Evolutionary conservation across 2,113 vertebrate genomes (phyloP).

Genomic region (Verasper variegatus): DNA sequence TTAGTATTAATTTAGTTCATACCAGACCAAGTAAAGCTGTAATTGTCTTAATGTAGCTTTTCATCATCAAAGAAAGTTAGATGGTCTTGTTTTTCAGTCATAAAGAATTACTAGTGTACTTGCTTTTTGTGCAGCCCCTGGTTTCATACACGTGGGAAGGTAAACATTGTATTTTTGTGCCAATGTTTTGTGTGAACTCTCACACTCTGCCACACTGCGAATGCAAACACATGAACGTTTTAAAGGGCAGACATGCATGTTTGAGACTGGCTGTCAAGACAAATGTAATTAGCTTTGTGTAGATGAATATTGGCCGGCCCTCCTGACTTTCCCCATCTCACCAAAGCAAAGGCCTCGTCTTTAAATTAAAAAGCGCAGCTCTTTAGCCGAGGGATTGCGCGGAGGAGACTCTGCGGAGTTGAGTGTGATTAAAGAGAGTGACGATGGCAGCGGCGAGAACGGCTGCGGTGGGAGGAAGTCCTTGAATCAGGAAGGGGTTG

Average conservation of each 20-base stretch:
- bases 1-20: too few species aligned
- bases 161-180: neutral
- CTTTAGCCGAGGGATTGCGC: constrained; percentile 22
- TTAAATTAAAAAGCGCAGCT: constrained; percentile 43
- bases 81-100: neutral
- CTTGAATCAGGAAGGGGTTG: constrained; percentile 38
- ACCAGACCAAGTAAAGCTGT: too few species aligned
- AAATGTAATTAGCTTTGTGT: constrained; percentile 58
- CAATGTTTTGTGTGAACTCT: neutral
- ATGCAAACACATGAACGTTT: constrained; percentile 23
- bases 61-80: neutral
- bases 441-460: constrained; percentile 33
- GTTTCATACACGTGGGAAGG: neutral
- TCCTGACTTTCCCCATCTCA: constrained; percentile 30
- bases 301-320: constrained; percentile 45
- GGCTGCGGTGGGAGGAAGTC: constrained; percentile 50
- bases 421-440: constrained; percentile 53
- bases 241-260: neutral
- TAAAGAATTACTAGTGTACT: neutral
- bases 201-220: neutral
- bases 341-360: constrained; percentile 34
- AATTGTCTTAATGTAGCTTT: neutral
- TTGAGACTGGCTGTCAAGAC: constrained; percentile 49
- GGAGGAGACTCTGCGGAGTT: constrained; percentile 8
- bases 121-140: neutral